Percentiles rank a stretch among this genome's conserved stretches.
These are phyloP conservation scores for Aphelocoma coerulescens DNA, from an alignment of 2,113 vertebrate genomes.

Conservation along the genomic window DNA sequence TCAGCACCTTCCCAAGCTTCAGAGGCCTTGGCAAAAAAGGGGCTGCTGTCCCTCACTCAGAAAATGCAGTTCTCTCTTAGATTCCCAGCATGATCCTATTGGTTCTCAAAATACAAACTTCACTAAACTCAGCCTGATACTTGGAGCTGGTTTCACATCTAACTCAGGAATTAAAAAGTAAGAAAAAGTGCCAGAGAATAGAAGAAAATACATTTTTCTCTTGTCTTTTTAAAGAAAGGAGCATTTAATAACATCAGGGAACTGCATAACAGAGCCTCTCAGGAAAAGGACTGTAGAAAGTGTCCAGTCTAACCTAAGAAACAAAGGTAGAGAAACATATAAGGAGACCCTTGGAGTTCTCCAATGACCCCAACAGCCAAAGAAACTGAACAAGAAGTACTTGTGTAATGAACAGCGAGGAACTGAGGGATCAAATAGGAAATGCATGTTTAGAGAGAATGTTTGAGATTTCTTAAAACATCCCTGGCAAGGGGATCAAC, in stretches of 20 bases:
- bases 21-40: not conserved
- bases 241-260: not conserved
- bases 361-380: not conserved
- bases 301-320: not conserved
- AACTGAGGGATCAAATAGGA: not conserved
- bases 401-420: not conserved
- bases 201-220: not conserved
- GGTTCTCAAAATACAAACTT: not conserved
- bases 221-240: not conserved
- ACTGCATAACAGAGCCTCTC: not conserved
- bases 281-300: not conserved
- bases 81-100: not conserved
- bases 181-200: not conserved
- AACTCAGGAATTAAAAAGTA: not conserved
- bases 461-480: no score
- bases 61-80: not conserved
- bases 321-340: not conserved
- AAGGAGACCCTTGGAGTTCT: not conserved
- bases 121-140: not conserved
- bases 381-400: not conserved
- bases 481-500: no score
- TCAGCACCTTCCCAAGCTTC: not conserved
- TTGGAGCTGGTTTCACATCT: not conserved
- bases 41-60: not conserved
- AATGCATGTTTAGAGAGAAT: not conserved